phyloP scores from a whole-genome alignment of 2,797 vertebrate genomes.

The Eulemur coronatus region DNA sequence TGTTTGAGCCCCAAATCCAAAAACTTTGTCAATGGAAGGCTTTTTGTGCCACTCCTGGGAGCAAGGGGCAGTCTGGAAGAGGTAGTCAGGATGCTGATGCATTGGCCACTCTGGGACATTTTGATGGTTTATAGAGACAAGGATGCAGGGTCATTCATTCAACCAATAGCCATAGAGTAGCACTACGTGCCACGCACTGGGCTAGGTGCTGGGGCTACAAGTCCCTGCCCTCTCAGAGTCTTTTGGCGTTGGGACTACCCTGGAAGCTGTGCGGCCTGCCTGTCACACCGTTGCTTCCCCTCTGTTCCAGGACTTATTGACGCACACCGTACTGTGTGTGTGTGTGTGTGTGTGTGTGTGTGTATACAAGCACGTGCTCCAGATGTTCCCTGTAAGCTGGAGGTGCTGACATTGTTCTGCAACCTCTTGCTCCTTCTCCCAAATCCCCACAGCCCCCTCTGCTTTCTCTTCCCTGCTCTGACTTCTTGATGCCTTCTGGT shows the following conservation, averaged over 20 bases:
- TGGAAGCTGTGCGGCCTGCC: neutral
- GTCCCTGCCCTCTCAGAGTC: neutral
- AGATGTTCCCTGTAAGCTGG: neutral
- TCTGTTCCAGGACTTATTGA: neutral
- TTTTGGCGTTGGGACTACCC: neutral
- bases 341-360: accelerated
- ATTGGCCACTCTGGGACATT: neutral
- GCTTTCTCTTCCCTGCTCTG: neutral
- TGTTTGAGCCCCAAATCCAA: neutral
- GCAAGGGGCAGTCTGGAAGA: neutral
- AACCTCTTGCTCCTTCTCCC: neutral
- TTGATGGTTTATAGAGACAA: neutral
- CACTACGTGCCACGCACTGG: accelerated
- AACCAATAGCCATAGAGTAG: accelerated
- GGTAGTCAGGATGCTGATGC: neutral
- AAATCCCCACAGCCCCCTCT: neutral
- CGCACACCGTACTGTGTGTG: neutral
- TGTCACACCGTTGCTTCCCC: neutral
- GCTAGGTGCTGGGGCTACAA: neutral
- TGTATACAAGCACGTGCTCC: accelerated
- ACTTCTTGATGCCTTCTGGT: neutral
- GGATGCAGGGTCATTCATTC: neutral
- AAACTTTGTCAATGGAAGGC: accelerated
- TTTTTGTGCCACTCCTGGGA: neutral
- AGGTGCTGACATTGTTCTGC: neutral